These are phyloP conservation scores for Aproaerema taeniolella DNA, from an alignment of 2,888 invertebrate genomes.

Conservation along the genomic window DNA sequence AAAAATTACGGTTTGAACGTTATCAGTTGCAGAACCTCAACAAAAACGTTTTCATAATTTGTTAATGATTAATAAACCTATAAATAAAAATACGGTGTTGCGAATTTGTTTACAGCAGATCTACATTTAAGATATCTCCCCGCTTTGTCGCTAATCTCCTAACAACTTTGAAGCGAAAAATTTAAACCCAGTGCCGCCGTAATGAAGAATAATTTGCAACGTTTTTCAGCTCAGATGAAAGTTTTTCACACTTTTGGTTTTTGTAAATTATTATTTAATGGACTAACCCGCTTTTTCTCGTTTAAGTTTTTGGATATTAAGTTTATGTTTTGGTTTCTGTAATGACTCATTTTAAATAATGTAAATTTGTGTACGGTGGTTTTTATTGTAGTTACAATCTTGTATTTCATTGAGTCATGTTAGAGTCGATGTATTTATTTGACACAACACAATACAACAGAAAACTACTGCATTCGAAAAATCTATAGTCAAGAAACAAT, in stretches of 20 bases:
- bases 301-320: too few relatives aligned
- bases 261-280: neutral
- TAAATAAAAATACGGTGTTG: slow-evolving; percentile 67
- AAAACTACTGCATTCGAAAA: too few relatives aligned
- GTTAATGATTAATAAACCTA: slow-evolving; percentile 79
- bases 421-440: too few relatives aligned
- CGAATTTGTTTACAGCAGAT: slow-evolving; percentile 77
- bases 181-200: slow-evolving; percentile 61
- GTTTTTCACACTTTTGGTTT: slow-evolving; percentile 26
- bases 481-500: too few relatives aligned
- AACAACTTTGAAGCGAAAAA: slow-evolving; percentile 73
- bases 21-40: slow-evolving; percentile 41
- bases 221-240: slow-evolving; percentile 24
- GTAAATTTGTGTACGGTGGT: too few relatives aligned
- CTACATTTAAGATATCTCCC: slow-evolving; percentile 73
- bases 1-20: too few relatives aligned
- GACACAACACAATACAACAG: too few relatives aligned
- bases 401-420: too few relatives aligned
- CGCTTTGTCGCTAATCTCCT: slow-evolving; percentile 75
- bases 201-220: slow-evolving; percentile 58
- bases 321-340: too few relatives aligned
- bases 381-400: too few relatives aligned
- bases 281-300: neutral
- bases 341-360: too few relatives aligned
- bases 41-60: slow-evolving; percentile 72